Evolutionary conservation across 2,113 vertebrate species (phyloP).

Genomic region (Propithecus coquereli): DNA sequence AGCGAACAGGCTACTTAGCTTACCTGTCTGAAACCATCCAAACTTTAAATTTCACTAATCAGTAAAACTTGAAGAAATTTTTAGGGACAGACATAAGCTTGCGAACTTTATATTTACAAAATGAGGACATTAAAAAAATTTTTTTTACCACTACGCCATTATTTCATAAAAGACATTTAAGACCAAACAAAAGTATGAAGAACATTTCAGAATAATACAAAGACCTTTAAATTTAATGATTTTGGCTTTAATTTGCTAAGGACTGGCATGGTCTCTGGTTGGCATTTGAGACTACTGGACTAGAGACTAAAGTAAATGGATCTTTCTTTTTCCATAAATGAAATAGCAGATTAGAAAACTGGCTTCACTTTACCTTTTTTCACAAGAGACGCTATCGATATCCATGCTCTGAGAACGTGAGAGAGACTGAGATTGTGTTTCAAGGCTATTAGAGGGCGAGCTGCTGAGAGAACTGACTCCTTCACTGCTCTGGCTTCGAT

Average conservation of each 20-base stretch:
- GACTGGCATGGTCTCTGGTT: neutral
- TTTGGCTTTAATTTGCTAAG: neutral
- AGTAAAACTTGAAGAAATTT: neutral
- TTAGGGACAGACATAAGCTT: neutral
- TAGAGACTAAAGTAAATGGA: neutral
- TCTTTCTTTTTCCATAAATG: neutral
- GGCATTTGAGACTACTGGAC: neutral
- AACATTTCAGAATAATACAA: neutral
- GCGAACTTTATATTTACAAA: neutral
- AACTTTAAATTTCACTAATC: neutral
- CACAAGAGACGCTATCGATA: constrained; percentile 97
- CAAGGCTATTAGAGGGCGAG: constrained; percentile 98
- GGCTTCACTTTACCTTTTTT: constrained; percentile 92
- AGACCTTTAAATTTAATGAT: neutral
- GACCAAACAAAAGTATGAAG: neutral
- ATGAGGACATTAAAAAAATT: neutral
- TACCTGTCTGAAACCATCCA: neutral
- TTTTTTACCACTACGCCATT: neutral
- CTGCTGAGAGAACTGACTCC: constrained; percentile 99
- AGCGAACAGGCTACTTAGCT: neutral
- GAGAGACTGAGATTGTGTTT: constrained; percentile 97
- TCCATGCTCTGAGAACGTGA: constrained; percentile 99
- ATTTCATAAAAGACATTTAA: constrained; percentile 26
- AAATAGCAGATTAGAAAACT: neutral
- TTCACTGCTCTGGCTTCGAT: constrained; percentile 99